Evolutionary conservation across 2,888 invertebrate species (phyloP).

Genomic region (Danaus chrysippus): DNA sequence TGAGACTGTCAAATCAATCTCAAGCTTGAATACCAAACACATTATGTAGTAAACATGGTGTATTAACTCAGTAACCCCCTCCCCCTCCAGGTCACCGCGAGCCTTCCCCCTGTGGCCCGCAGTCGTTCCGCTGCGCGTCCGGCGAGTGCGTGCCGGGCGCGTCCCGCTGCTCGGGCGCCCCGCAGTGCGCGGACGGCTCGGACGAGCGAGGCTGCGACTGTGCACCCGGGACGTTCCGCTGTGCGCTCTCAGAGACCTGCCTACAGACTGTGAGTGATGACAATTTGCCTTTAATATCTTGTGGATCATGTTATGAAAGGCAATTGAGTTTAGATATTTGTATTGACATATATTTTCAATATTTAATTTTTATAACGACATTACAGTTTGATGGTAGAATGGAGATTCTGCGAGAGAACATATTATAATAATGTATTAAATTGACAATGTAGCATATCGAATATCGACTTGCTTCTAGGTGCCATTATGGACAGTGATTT

Average conservation of each 20-base stretch:
- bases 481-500: too few relatives aligned
- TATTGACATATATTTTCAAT: too few relatives aligned
- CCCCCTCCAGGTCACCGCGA: slow-evolving; percentile 49
- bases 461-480: too few relatives aligned
- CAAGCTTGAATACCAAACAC: not conserved
- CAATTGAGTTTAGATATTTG: too few relatives aligned
- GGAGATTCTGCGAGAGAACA: too few relatives aligned
- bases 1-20: too few relatives aligned
- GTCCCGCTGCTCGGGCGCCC: slow-evolving; percentile 83
- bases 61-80: not conserved
- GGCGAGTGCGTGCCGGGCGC: slow-evolving; percentile 81
- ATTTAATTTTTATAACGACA: too few relatives aligned
- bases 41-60: too few relatives aligned
- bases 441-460: too few relatives aligned
- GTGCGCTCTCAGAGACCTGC: slow-evolving; percentile 41
- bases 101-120: slow-evolving; percentile 76
- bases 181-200: slow-evolving; percentile 83
- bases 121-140: slow-evolving; percentile 82
- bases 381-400: too few relatives aligned
- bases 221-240: slow-evolving; percentile 52
- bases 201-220: slow-evolving; percentile 77
- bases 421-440: too few relatives aligned
- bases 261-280: slow-evolving; percentile 29
- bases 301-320: too few relatives aligned
- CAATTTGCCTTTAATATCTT: slow-evolving; percentile 11